These are phyloP conservation scores for Ophiodon elongatus DNA, from an alignment of 2,113 vertebrate genomes.

Conservation along the genomic window DNA sequence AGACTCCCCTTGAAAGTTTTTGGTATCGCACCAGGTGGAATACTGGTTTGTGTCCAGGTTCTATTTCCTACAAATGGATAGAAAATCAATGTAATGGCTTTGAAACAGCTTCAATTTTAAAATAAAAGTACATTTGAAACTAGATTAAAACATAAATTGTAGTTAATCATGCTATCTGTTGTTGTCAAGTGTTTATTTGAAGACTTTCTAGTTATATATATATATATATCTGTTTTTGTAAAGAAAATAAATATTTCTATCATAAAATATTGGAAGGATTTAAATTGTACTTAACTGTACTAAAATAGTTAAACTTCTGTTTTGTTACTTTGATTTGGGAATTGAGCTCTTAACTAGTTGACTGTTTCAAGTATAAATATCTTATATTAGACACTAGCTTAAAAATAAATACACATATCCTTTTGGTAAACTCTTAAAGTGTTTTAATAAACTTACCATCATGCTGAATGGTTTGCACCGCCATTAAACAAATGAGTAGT, in stretches of 20 bases:
- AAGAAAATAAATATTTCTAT: neutral
- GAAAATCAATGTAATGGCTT: slow-evolving; percentile 5
- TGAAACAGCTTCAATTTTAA: neutral
- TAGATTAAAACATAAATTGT: neutral
- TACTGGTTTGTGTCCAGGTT: neutral
- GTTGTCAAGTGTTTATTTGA: neutral
- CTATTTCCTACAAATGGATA: slow-evolving; percentile 59
- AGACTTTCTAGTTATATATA: neutral
- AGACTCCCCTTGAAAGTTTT: slow-evolving; percentile 69
- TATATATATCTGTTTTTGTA: neutral
- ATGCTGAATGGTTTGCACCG: slow-evolving; percentile 64
- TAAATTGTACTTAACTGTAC: neutral
- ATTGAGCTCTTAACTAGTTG: neutral
- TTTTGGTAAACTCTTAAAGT: neutral
- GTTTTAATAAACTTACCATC: slow-evolving; percentile 63
- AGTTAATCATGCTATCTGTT: neutral
- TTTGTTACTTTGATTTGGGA: neutral
- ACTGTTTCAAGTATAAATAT: neutral
- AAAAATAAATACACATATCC: neutral
- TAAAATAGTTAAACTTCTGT: neutral
- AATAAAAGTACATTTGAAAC: neutral
- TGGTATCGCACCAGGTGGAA: slow-evolving; percentile 19
- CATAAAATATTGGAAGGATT: neutral
- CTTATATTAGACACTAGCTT: neutral
- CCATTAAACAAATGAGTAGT: slow-evolving; percentile 70